Conservation (phyloP, 2,797 vertebrate genomes). For the Chaetodon trifasciatus region DNA sequence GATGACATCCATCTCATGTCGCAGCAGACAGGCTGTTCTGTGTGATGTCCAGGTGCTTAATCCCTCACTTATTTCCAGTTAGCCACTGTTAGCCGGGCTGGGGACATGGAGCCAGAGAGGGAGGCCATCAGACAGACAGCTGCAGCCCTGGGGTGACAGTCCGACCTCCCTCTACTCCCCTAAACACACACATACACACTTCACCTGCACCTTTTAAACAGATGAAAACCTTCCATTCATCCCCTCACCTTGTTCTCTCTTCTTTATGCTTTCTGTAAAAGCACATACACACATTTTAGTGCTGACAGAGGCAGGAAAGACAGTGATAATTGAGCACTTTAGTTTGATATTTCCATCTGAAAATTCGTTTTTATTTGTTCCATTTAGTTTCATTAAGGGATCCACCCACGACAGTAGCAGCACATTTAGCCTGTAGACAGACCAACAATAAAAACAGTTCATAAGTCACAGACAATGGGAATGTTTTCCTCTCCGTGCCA, state of each 20-base stretch:
- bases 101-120: slow-evolving; percentile 55
- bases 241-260: not conserved
- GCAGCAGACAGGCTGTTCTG: slow-evolving; percentile 23
- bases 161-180: not conserved
- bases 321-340: too few relatives aligned
- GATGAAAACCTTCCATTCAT: not conserved
- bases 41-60: slow-evolving; percentile 67
- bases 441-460: slow-evolving; percentile 17
- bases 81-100: slow-evolving; percentile 46
- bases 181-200: slow-evolving; percentile 11
- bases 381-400: not conserved
- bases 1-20: slow-evolving; percentile 61
- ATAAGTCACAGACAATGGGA: slow-evolving; percentile 31
- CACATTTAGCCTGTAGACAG: not conserved
- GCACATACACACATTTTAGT: not conserved
- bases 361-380: too few relatives aligned
- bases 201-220: not conserved
- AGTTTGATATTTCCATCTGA: too few relatives aligned
- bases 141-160: slow-evolving; percentile 60
- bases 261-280: not conserved
- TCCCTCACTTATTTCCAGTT: slow-evolving; percentile 63
- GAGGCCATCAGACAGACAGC: slow-evolving; percentile 66
- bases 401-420: slow-evolving; percentile 16
- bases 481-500: slow-evolving; percentile 25
- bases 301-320: too few relatives aligned